Conservation (phyloP, 1,140 invertebrate species). For the Cardiocondyla obscurior region DNA sequence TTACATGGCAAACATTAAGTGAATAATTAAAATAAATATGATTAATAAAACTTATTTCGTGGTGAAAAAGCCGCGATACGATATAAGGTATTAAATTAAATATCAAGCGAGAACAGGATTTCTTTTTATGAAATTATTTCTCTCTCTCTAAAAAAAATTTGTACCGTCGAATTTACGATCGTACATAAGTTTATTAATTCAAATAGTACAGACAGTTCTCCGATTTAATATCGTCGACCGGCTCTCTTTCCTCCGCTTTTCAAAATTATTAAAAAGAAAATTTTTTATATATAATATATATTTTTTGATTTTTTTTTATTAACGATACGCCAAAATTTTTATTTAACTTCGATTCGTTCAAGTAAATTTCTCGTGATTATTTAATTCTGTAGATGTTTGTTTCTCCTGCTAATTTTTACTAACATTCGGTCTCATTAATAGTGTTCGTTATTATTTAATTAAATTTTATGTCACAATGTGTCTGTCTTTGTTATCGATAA, state of each 20-base stretch:
- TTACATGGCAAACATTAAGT: neutral
- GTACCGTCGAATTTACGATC: neutral
- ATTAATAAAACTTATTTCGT: neutral
- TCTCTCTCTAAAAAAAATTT: neutral
- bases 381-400: neutral
- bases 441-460: conserved; percentile 1
- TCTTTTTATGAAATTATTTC: neutral
- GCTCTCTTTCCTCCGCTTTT: neutral
- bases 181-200: too few species aligned
- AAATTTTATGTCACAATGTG: neutral
- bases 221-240: neutral
- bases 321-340: neutral
- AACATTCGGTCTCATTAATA: neutral
- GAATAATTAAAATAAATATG: neutral
- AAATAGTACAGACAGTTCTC: too few species aligned
- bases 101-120: neutral
- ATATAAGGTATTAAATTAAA: neutral
- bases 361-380: neutral
- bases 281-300: too few species aligned
- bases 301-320: too few species aligned
- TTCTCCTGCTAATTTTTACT: neutral
- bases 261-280: neutral
- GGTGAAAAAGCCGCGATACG: neutral
- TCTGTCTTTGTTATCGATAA: conserved; percentile 17
- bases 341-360: conserved; percentile 5